A percentile compares a stretch with the other conserved stretches of the same genome.
phyloP scores from a whole-genome alignment of 1,140 invertebrate genomes.

The Drosophila ercepeae region DNA sequence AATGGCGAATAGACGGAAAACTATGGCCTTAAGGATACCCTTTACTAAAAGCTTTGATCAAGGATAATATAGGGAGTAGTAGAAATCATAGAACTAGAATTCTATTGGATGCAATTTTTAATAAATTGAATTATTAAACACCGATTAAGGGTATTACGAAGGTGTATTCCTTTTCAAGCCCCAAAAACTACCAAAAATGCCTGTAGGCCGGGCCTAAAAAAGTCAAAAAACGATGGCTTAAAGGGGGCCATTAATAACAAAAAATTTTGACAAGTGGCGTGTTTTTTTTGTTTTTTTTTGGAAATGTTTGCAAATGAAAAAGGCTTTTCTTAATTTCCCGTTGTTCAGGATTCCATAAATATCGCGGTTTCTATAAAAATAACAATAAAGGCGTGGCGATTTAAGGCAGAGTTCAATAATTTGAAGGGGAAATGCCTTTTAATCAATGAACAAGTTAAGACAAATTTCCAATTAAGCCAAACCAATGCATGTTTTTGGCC shows the following conservation, averaged over 20 bases:
- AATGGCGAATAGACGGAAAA: not conserved
- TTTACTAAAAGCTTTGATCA: no score
- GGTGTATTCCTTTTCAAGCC: not conserved
- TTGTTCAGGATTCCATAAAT: not conserved
- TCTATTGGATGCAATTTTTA: no score
- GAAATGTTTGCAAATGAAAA: not conserved
- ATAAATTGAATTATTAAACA: not conserved
- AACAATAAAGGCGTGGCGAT: not conserved
- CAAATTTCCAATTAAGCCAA: conserved; percentile 75
- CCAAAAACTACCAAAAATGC: not conserved
- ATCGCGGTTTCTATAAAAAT: not conserved
- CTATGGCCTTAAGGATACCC: not conserved
- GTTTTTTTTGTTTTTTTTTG: conserved; percentile 20
- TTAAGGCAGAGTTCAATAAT: conserved; percentile 21
- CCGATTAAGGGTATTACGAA: not conserved
- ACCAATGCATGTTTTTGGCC: not conserved
- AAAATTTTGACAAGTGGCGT: conserved; percentile 37
- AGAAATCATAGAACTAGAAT: no score
- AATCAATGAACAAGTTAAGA: conserved; percentile 27
- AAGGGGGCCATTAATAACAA: conserved; percentile 42
- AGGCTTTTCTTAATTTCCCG: not conserved
- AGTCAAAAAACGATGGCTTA: conserved; percentile 20
- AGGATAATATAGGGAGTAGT: not conserved
- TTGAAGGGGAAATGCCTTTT: conserved; percentile 48
- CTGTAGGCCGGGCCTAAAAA: conserved; percentile 33